Percentiles rank a stretch among this genome's conserved stretches.
These are phyloP conservation scores for Pachyrhynchus sulphureomaculatus DNA, from an alignment of 1,140 invertebrate genomes.

Conservation along the genomic window DNA sequence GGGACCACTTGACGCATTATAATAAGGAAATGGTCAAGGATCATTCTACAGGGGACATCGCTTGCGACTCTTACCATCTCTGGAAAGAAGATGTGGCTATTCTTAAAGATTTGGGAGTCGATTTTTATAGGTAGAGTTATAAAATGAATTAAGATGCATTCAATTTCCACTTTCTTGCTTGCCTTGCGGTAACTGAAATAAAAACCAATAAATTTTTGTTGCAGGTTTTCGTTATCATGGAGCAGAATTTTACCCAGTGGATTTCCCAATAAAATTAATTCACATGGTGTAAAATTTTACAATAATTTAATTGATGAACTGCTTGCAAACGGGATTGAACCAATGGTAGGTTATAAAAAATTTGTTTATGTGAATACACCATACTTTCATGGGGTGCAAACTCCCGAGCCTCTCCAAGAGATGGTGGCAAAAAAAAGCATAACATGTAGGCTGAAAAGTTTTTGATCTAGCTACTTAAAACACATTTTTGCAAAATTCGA, in stretches of 20 bases:
- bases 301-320: constrained; percentile 63
- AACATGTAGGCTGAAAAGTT: too few species aligned
- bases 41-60: constrained; percentile 57
- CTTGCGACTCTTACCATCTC: too few species aligned
- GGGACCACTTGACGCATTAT: constrained; percentile 61
- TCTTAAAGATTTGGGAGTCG: constrained; percentile 54
- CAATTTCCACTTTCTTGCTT: not conserved
- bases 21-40: constrained; percentile 56
- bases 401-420: too few species aligned
- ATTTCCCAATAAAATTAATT: constrained; percentile 55
- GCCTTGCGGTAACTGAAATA: not conserved
- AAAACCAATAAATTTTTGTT: constrained; percentile 60
- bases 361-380: too few species aligned
- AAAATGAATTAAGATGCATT: not conserved
- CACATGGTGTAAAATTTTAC: constrained; percentile 64
- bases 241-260: constrained; percentile 47
- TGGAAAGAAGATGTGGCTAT: constrained; percentile 58
- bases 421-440: too few species aligned
- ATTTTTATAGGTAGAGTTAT: constrained; percentile 50
- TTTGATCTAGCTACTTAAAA: too few species aligned
- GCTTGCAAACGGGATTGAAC: constrained; percentile 59
- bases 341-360: constrained; percentile 64
- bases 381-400: too few species aligned
- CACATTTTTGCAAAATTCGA: too few species aligned
- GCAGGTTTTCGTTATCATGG: too few species aligned